These are phyloP conservation scores for Cataglyphis hispanica DNA, from an alignment of 1,140 invertebrate genomes.

Conservation along the genomic window DNA sequence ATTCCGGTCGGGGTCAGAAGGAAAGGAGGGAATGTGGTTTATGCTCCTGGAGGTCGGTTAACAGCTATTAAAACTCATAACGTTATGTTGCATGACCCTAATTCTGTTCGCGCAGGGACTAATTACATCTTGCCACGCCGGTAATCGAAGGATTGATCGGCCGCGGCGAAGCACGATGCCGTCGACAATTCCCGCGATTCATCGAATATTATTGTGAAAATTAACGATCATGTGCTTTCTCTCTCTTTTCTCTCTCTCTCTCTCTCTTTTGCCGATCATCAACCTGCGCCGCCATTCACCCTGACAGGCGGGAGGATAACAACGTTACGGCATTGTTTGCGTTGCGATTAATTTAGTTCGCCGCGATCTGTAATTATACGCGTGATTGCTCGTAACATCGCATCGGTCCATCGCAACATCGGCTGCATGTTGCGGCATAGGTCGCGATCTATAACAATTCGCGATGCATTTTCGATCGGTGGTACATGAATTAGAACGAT, in stretches of 20 bases:
- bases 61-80: constrained; percentile 72
- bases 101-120: constrained; percentile 37
- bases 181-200: constrained; percentile 53
- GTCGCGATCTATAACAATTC: constrained; percentile 16
- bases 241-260: background rate
- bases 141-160: constrained; percentile 61
- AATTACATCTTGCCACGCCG: constrained; percentile 60
- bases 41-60: constrained; percentile 64
- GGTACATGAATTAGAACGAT: constrained; percentile 8
- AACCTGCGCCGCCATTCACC: constrained; percentile 21
- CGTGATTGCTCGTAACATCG: constrained; percentile 61
- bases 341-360: constrained; percentile 63
- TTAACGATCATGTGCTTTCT: constrained; percentile 39
- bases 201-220: constrained; percentile 50
- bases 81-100: constrained; percentile 19
- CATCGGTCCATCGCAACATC: constrained; percentile 50
- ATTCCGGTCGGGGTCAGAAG: constrained; percentile 61
- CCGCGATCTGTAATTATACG: constrained; percentile 61
- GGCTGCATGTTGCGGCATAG: constrained; percentile 34
- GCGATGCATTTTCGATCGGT: constrained; percentile 43
- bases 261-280: constrained; percentile 30
- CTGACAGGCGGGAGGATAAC: constrained; percentile 53
- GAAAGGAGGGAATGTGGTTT: no score
- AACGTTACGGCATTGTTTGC: constrained; percentile 60
- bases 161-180: constrained; percentile 11